Conservation (phyloP, 2,113 vertebrate species). For the Cyanocitta stelleri region DNA sequence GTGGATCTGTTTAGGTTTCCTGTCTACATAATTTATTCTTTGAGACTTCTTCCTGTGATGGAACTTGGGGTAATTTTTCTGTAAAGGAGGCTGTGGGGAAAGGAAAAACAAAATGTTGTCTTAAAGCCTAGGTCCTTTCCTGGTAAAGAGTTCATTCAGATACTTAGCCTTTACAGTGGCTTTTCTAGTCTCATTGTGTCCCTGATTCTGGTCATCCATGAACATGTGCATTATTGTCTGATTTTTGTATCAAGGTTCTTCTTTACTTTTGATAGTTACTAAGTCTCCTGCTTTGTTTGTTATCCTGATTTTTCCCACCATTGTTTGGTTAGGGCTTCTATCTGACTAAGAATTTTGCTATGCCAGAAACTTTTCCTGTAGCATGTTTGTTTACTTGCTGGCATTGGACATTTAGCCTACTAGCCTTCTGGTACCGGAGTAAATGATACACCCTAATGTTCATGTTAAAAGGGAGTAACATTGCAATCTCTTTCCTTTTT, state of each 20-base stretch:
- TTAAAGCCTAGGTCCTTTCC: background rate
- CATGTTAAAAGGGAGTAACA: background rate
- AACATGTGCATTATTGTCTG: accelerated
- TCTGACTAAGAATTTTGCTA: background rate
- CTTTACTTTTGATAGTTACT: background rate
- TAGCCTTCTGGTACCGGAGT: background rate
- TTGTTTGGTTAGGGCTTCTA: background rate
- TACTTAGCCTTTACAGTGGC: background rate
- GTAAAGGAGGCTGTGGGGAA: background rate
- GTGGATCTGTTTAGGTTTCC: background rate
- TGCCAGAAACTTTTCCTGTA: background rate
- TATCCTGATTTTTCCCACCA: background rate
- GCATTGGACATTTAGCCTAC: background rate
- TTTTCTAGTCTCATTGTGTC: background rate
- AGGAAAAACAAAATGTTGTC: background rate
- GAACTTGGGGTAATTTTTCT: background rate
- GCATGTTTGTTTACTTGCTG: background rate
- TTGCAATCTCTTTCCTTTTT: background rate
- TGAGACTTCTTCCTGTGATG: background rate
- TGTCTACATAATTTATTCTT: background rate
- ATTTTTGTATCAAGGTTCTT: background rate
- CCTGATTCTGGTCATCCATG: background rate
- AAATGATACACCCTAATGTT: background rate
- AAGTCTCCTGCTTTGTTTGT: background rate
- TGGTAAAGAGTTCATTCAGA: background rate